Evolutionary conservation across 2,797 vertebrate species (phyloP), one percentile per base, ranked within the genome.

Genomic region (Jordanella pulchra): DNA sequence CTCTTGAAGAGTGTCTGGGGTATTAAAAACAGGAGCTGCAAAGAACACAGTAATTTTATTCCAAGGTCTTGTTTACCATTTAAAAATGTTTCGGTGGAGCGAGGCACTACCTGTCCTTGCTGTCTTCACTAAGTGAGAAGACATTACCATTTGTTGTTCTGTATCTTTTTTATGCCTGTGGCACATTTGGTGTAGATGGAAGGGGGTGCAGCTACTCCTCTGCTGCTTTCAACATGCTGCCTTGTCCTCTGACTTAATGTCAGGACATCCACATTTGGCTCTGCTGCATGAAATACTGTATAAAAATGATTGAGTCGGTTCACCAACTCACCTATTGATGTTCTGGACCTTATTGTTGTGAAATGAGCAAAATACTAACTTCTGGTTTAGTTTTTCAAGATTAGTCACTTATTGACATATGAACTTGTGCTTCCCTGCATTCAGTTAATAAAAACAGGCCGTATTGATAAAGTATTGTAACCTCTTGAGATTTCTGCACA

Each of bases 61-160:
- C 88, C 82, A 78, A 80, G 86, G 84, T 69, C 84, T 90, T 89
- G 87, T 90, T 90, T 87, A 83, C 74, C 80, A 88, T 83, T 84
- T 79, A 82, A 78, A 87, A 87, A 89, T 85, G 86, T 86, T 89
- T 86, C 79, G 64, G 63, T 89, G 76, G 84, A 89, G 65, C 55
- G 79, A 89, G 89, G 89, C 87, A n/a, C 75, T 88, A 87, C 85
- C 85, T 86, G 88, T 89, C 88, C 91, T 92, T 87, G 86, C 75
- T 85, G 84, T 89, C 75, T 84, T 87, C 67, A 75, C 75, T 72
- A 78, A 86, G 85, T 81, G 85, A 85, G 74, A 86, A 76, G 77
- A 88, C 86, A 80, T 86, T 81, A 66, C 74, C 65, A 69, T 76
- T 71, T 77, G 75, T 88, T 86, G 72, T 88, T 90, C 63, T 82